Evolutionary conservation across 2,113 vertebrate species (phyloP).

Genomic region (Anolis carolinensis): DNA sequence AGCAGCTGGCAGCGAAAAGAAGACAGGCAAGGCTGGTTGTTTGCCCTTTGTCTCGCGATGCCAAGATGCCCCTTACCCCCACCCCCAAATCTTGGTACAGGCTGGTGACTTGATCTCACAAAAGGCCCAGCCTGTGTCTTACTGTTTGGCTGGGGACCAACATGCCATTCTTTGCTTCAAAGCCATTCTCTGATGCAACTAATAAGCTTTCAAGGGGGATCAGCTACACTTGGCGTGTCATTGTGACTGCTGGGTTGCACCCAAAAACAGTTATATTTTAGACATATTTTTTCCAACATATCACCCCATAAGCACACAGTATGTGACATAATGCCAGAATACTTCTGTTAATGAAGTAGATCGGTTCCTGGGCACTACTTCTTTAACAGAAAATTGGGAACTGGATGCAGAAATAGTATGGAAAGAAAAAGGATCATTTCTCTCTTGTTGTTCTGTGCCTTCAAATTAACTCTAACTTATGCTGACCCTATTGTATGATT

Average conservation of each 20-base stretch:
- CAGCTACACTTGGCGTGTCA: not conserved
- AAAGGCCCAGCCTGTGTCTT: not conserved
- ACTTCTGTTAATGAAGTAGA: too few relatives aligned
- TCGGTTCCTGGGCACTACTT: too few relatives aligned
- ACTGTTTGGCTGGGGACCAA: not conserved
- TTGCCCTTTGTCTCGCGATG: not conserved
- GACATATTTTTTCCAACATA: not conserved
- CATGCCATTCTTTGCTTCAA: not conserved
- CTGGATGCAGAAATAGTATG: too few relatives aligned
- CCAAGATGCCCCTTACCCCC: not conserved
- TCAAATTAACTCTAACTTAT: too few relatives aligned
- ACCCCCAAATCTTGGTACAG: not conserved
- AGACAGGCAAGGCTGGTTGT: not conserved
- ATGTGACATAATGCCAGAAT: not conserved
- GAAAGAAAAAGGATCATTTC: too few relatives aligned
- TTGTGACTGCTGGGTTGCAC: not conserved
- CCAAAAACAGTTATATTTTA: not conserved
- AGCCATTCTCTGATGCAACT: not conserved
- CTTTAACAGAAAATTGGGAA: too few relatives aligned
- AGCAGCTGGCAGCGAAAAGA: not conserved
- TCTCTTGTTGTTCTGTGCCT: too few relatives aligned
- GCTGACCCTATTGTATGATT: too few relatives aligned
- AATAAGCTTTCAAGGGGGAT: conserved; percentile 13
- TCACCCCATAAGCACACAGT: not conserved
- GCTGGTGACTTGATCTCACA: not conserved